phyloP scores from a whole-genome alignment of 2,797 vertebrate species.

The Saxicola maurus region DNA sequence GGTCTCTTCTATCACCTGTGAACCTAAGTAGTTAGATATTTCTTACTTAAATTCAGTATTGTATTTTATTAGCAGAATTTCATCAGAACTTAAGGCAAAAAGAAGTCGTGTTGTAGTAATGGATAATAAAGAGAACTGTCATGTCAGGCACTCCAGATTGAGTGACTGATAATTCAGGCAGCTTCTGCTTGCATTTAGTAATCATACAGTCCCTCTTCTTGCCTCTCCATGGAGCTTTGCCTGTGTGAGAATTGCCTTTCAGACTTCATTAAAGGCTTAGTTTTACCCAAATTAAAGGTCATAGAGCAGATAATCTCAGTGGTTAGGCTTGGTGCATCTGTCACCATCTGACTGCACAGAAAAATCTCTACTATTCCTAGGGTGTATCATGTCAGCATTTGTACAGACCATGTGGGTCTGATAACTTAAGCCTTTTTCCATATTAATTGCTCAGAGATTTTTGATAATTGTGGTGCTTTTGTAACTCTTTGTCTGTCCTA shows the following conservation, averaged over 20 bases:
- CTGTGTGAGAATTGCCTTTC: neutral
- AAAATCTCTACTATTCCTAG: neutral
- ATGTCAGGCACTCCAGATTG: neutral
- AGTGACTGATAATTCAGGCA: neutral
- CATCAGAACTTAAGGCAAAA: neutral
- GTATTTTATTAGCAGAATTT: neutral
- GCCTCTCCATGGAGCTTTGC: neutral
- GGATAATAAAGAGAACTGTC: neutral
- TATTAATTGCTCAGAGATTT: neutral
- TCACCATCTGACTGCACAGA: neutral
- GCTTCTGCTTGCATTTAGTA: neutral
- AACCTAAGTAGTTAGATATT: neutral
- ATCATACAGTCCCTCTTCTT: neutral
- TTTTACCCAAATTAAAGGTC: neutral
- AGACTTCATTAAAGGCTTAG: neutral
- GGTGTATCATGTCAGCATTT: neutral
- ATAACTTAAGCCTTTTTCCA: neutral
- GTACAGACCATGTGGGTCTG: neutral
- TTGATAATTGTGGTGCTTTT: neutral
- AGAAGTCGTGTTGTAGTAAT: neutral
- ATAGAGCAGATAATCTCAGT: neutral
- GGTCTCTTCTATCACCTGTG: neutral
- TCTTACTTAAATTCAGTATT: neutral
- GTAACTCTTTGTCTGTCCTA: neutral
- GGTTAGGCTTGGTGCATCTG: neutral